These are phyloP conservation scores for Chrysogorgia sp. DNA, from an alignment of 92 coral and sea anemone genomes.

Conservation along the genomic window DNA sequence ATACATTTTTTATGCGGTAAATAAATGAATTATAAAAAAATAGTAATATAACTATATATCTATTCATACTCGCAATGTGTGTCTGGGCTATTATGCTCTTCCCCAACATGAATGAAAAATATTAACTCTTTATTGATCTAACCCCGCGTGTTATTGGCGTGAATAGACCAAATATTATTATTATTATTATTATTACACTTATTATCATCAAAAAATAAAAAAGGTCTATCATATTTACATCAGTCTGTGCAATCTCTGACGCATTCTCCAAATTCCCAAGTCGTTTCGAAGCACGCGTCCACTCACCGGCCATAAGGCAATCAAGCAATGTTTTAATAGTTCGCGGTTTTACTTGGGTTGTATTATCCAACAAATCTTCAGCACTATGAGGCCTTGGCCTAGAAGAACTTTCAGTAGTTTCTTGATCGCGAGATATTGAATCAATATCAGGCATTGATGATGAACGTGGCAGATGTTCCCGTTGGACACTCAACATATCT, in stretches of 20 bases:
- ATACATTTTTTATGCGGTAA: no score
- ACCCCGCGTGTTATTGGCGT: no score
- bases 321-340: constrained; percentile 1
- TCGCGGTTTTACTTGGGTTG: background rate
- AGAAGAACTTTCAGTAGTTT: background rate
- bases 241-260: constrained; percentile 5
- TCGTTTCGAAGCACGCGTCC: constrained; percentile 13
- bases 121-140: no score
- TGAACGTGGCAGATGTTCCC: constrained; percentile 19
- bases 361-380: background rate
- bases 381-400: constrained; percentile 9
- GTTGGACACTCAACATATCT: background rate
- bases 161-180: no score
- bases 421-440: background rate
- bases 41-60: no score
- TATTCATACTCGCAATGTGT: no score
- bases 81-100: no score
- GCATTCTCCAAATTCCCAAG: constrained; percentile 6
- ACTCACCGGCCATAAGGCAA: constrained; percentile 23
- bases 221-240: constrained; percentile 6
- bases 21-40: no score
- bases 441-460: constrained; percentile 26
- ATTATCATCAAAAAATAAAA: background rate
- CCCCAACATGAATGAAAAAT: no score
- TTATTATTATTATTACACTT: no score